Conservation (phyloP, 1,140 invertebrate genomes). For the Philaenus spumarius region DNA sequence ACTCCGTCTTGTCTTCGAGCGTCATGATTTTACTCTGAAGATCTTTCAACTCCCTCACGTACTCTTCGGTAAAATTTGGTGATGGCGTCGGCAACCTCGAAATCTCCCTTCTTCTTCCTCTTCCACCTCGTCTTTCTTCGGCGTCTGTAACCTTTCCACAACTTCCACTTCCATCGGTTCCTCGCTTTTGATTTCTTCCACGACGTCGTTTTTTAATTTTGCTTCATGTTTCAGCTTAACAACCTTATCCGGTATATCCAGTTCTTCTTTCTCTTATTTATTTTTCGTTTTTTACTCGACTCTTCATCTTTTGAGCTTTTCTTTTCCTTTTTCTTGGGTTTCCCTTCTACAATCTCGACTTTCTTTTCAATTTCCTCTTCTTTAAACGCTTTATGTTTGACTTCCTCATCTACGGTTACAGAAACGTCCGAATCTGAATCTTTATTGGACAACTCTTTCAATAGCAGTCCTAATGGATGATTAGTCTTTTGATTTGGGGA, state of each 20-base stretch:
- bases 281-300: constrained; percentile 26
- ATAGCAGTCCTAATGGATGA: too few relatives aligned
- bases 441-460: not conserved
- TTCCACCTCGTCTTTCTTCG: constrained; percentile 7
- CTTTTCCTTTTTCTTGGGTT: constrained; percentile 30
- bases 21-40: constrained; percentile 80
- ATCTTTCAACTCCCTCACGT: constrained; percentile 66
- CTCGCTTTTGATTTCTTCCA: constrained; percentile 24
- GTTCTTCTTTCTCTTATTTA: constrained; percentile 37
- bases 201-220: too few relatives aligned
- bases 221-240: not conserved
- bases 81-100: too few relatives aligned
- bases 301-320: constrained; percentile 24
- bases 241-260: constrained; percentile 38
- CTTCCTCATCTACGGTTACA: not conserved
- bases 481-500: not conserved
- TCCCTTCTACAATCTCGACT: constrained; percentile 12
- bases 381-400: not conserved
- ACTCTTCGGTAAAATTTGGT: too few relatives aligned
- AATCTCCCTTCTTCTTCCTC: too few relatives aligned
- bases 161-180: constrained; percentile 41
- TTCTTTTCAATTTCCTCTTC: constrained; percentile 18
- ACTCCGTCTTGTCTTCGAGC: constrained; percentile 67
- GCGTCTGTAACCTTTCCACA: constrained; percentile 29
- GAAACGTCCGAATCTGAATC: not conserved